Conservation (phyloP, 2,888 invertebrate genomes). For the Netelia inedita region DNA sequence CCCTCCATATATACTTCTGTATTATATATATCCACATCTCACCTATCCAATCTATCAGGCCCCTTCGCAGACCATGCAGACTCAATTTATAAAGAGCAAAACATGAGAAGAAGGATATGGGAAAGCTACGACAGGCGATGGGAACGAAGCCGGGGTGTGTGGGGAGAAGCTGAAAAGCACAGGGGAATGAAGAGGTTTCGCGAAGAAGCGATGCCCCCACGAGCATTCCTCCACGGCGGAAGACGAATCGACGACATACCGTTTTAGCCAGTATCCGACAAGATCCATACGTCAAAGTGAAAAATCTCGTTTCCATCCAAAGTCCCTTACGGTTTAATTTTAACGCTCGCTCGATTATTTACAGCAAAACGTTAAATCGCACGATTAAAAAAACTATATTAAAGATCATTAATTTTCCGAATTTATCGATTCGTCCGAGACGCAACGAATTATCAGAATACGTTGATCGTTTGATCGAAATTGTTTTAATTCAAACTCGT, state of each 20-base stretch:
- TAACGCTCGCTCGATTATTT: constrained; percentile 37
- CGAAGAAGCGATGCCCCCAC: constrained; percentile 72
- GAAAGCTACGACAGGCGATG: constrained; percentile 74
- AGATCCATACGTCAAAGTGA: constrained; percentile 81
- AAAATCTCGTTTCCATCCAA: constrained; percentile 53
- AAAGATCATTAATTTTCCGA: background rate
- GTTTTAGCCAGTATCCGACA: constrained; percentile 78
- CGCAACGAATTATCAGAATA: too few species aligned
- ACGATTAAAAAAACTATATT: background rate
- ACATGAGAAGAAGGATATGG: constrained; percentile 59
- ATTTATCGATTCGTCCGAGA: background rate
- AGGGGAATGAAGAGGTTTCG: constrained; percentile 77
- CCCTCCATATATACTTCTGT: background rate
- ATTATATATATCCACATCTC: constrained; percentile 31
- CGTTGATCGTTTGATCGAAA: too few species aligned
- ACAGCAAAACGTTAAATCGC: background rate
- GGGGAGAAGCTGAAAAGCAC: constrained; percentile 73
- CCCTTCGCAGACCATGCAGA: constrained; percentile 55
- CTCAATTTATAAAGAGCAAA: constrained; percentile 67
- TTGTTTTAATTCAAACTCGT: too few species aligned
- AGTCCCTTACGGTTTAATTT: constrained; percentile 43
- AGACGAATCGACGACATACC: constrained; percentile 84
- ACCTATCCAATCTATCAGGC: constrained; percentile 66
- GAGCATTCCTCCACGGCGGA: constrained; percentile 74
- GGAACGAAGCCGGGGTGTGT: constrained; percentile 72